A percentile compares a stretch with the other conserved stretches of the same genome.
These are phyloP conservation scores for Brachionus paranguensis DNA, from an alignment of 1,140 invertebrate species.

Conservation along the genomic window DNA sequence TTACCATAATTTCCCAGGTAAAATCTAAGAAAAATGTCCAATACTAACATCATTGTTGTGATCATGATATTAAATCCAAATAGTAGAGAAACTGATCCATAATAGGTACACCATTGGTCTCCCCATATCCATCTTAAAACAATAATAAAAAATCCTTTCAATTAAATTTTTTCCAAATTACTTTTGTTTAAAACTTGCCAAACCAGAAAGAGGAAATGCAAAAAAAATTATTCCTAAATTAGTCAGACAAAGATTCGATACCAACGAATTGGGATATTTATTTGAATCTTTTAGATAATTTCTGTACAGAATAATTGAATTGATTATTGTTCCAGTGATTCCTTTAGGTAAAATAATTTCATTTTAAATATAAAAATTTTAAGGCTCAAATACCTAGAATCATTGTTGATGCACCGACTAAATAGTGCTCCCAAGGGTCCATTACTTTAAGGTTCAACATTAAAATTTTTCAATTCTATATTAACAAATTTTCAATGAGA, in stretches of 20 bases:
- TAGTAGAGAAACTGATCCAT: slow-evolving; percentile 8
- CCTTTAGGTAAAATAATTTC: background rate
- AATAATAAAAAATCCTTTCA: background rate
- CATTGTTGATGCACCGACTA: background rate
- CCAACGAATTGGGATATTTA: background rate
- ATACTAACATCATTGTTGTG: background rate
- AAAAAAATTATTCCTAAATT: slow-evolving; percentile 37
- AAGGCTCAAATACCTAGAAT: background rate
- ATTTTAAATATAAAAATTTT: background rate
- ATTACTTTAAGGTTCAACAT: background rate
- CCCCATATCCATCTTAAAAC: slow-evolving; percentile 33
- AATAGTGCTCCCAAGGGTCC: slow-evolving; percentile 2
- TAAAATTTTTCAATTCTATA: background rate
- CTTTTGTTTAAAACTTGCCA: slow-evolving; percentile 24
- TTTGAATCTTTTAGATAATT: slow-evolving; percentile 13
- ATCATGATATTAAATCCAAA: slow-evolving; percentile 38
- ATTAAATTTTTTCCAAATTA: background rate
- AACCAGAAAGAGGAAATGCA: slow-evolving; percentile 29
- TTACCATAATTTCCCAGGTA: background rate
- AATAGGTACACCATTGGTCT: slow-evolving; percentile 33
- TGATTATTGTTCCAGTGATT: background rate
- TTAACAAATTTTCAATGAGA: background rate
- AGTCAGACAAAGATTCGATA: background rate
- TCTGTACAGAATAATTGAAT: background rate
- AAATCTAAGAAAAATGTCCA: slow-evolving; percentile 4